A percentile compares a stretch with the other conserved stretches of the same genome.
phyloP scores from a whole-genome alignment of 2,113 vertebrate species.

The Melanocharis versteri region DNA sequence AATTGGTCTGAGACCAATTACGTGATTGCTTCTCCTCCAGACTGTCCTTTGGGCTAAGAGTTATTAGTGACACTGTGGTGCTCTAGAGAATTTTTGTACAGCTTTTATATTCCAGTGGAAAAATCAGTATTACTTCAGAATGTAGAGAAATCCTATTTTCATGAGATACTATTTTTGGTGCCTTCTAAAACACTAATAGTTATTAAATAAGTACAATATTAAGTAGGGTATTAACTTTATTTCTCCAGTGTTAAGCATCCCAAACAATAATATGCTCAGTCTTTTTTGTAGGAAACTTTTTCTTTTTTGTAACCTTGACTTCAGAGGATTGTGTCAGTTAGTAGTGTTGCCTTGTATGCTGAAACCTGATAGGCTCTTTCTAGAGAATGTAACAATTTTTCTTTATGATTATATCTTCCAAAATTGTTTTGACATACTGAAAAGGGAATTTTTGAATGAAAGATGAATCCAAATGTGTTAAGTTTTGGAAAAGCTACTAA shows the following conservation, averaged over 20 bases:
- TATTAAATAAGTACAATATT: not conserved
- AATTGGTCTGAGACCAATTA: not conserved
- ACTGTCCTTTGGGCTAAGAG: not conserved
- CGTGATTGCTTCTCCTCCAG: not conserved
- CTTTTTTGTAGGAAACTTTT: not conserved
- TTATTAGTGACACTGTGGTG: not conserved
- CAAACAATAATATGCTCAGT: not conserved
- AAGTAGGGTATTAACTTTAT: not conserved
- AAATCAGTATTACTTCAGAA: not conserved
- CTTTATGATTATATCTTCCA: not conserved
- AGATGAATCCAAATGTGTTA: not conserved
- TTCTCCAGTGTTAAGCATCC: not conserved
- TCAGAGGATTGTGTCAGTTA: not conserved
- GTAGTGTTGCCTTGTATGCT: not conserved
- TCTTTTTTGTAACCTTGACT: not conserved
- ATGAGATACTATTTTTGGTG: not conserved
- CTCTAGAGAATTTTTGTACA: not conserved
- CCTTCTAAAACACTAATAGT: not conserved
- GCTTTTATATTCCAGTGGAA: not conserved
- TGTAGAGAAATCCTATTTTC: not conserved
- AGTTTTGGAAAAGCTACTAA: not conserved
- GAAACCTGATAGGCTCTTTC: not conserved
- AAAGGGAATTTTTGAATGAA: not conserved
- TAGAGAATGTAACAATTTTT: not conserved
- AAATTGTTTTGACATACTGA: not conserved